These are phyloP conservation scores for Isaurus tuberculatus DNA, from an alignment of 92 coral and sea anemone species.

Conservation along the genomic window DNA sequence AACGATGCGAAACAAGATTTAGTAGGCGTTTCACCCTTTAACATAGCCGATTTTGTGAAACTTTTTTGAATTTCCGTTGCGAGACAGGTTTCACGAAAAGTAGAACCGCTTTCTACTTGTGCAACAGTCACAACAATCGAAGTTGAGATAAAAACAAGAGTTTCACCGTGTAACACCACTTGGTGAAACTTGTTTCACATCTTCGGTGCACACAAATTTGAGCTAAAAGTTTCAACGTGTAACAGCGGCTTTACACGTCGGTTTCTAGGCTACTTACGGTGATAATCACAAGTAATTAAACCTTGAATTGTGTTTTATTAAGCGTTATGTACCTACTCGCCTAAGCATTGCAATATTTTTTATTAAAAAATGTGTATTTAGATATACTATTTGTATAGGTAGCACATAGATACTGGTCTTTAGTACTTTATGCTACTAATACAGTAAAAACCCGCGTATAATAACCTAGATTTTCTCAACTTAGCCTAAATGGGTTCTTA, in stretches of 20 bases:
- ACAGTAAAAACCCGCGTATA: no score
- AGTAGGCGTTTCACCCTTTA: slow-evolving; percentile 40
- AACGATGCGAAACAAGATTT: slow-evolving; percentile 19
- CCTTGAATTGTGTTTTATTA: no score
- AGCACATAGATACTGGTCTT: no score
- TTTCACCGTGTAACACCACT: slow-evolving; percentile 46
- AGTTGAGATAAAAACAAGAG: not conserved
- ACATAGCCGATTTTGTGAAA: slow-evolving; percentile 47
- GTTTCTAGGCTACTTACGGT: no score
- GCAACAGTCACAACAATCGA: slow-evolving; percentile 29
- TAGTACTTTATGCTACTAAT: no score
- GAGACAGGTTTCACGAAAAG: slow-evolving; percentile 50
- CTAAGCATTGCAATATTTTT: no score
- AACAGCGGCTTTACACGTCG: not conserved
- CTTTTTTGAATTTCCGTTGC: slow-evolving; percentile 53
- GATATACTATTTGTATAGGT: no score
- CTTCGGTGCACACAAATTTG: slow-evolving; percentile 14
- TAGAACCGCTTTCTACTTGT: slow-evolving; percentile 40
- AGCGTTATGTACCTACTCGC: no score
- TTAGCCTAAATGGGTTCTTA: no score
- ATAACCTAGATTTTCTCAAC: no score
- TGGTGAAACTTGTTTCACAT: slow-evolving; percentile 27
- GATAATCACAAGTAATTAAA: no score
- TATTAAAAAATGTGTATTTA: no score
- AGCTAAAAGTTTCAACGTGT: not conserved